Evolutionary conservation across 2,797 vertebrate species (phyloP).

Genomic region (Odontamblyopus lacepedii): DNA sequence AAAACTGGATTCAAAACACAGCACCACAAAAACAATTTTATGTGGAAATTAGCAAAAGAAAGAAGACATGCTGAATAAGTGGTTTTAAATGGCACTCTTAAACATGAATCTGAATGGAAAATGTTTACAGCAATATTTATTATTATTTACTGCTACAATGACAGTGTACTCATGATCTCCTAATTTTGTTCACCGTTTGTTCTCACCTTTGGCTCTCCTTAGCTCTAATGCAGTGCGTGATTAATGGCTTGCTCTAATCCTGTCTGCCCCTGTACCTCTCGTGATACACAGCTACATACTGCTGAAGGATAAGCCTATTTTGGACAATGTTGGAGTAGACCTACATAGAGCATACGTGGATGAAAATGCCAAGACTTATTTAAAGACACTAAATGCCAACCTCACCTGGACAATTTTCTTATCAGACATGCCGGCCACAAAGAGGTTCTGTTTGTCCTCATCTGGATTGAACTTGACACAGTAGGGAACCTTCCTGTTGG

Average conservation of each 20-base stretch:
- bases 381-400: not conserved
- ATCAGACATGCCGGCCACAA: slow-evolving; percentile 98
- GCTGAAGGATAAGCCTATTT: slow-evolving; percentile 34
- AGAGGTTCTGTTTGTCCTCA: slow-evolving; percentile 95
- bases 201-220: slow-evolving; percentile 21
- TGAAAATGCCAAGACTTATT: slow-evolving; percentile 9
- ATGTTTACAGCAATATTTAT: not conserved
- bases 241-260: slow-evolving; percentile 57
- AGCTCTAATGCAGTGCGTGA: slow-evolving; percentile 36
- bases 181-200: slow-evolving; percentile 23
- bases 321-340: slow-evolving; percentile 28
- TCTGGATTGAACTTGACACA: slow-evolving; percentile 99
- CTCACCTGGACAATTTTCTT: slow-evolving; percentile 98
- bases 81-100: not conserved
- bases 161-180: slow-evolving; percentile 16
- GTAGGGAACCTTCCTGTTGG: slow-evolving; percentile 96
- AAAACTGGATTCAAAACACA: not conserved
- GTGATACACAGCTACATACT: slow-evolving; percentile 19
- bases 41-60: not conserved
- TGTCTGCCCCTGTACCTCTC: slow-evolving; percentile 37
- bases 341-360: slow-evolving; percentile 13
- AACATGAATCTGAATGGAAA: not conserved
- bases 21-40: not conserved
- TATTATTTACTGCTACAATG: not conserved
- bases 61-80: not conserved